Evolutionary conservation across 2,888 invertebrate species (phyloP).

Genomic region (Dolomedes plantarius): DNA sequence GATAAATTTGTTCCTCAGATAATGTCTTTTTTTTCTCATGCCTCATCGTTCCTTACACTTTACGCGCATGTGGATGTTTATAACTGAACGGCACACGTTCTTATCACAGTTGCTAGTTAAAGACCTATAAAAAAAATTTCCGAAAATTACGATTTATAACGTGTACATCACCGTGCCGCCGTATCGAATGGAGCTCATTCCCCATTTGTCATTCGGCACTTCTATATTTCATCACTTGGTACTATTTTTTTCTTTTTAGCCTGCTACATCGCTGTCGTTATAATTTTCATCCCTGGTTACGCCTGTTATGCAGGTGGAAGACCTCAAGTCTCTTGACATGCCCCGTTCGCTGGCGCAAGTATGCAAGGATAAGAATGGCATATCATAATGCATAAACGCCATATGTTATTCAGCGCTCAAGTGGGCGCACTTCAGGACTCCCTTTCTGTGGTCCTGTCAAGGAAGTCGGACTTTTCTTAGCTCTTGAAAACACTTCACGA

Average conservation of each 20-base stretch:
- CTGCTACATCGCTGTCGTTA: background rate
- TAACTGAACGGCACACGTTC: background rate
- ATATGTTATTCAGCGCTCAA: conserved; percentile 53
- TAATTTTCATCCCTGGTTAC: conserved; percentile 7
- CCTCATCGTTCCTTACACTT: background rate
- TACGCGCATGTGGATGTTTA: background rate
- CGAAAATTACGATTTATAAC: background rate
- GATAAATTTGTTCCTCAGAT: background rate
- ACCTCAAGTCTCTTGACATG: conserved; percentile 38
- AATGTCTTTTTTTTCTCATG: background rate
- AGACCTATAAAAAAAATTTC: background rate
- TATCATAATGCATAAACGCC: conserved; percentile 64
- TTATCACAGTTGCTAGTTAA: background rate
- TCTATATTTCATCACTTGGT: conserved; percentile 16
- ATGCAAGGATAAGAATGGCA: conserved; percentile 40
- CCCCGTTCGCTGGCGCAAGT: background rate
- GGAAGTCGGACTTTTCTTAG: conserved; percentile 41
- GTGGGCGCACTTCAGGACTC: conserved; percentile 34
- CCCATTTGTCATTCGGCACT: conserved; percentile 2
- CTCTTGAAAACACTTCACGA: conserved; percentile 56
- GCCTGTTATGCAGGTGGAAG: conserved; percentile 42
- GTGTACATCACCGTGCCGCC: background rate
- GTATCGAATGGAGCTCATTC: background rate
- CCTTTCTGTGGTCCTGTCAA: conserved; percentile 39
- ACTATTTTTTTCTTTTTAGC: background rate